Base-by-base conservation (phyloP, 2,113 vertebrate genomes). In the Heliornis fulica region DNA sequence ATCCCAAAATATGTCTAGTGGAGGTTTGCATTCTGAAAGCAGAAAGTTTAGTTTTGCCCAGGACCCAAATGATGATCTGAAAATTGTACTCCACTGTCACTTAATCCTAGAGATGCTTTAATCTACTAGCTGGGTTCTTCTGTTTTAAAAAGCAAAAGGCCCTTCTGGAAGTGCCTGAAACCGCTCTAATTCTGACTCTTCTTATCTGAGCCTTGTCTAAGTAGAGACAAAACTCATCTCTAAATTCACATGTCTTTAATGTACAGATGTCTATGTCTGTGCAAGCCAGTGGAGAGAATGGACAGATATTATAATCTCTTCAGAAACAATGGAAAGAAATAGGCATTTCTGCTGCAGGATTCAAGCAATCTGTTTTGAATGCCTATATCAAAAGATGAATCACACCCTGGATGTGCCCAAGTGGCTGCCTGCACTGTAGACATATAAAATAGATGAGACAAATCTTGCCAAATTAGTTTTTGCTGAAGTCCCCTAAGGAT, bases 391-490 rank as follows among this genome's bases (percentile, higher is more conserved):
- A 77, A 92, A 94, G 83, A 95, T 94, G 71, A 95, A 94, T 95
- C 83, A 59, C 36, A 34, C 53, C 50, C 54, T 70, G 86, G 83
- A 72, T 77, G 29, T 74, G 28, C 82, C 85, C 54, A 83, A 88
- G 79, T 83, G 54, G 50, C 79, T 95, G 71, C 70, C 90, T 65
- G 68, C 3, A 6, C 46, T 77, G 46, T 34, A 93, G 80, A 90
- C 76, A 38, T 66, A 45, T 63, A 81, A 86, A 96, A 93, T 72
- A 74, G 83, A 88, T 90, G 72, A 90, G 70, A 83, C 70, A 57
- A 80, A 93, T 86, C 72, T 70, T 90, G 59, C 54, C 41, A 86
- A 93, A 90, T 87, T 86, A 92, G 71, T 88, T 95, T 93, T 93
- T 90, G 15, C 46, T 86, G 7, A 85, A 93, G n/a, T 63, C 5